Base-by-base conservation (phyloP, 2,113 vertebrate species). In the Myiagra hebetior region DNA sequence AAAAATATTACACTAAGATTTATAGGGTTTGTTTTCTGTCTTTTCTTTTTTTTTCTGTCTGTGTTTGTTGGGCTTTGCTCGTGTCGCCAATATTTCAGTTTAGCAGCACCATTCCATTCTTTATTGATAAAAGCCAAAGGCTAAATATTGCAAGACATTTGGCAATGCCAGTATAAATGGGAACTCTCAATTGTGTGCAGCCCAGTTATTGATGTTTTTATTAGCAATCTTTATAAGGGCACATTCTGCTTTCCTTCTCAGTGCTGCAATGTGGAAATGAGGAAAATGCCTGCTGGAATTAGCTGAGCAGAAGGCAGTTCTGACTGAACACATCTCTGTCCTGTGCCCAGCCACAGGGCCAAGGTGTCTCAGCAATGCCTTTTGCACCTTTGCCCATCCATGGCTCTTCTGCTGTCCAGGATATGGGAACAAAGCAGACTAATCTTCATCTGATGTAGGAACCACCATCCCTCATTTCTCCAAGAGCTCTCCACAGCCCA, bases 121-220 rank as follows among this genome's bases (percentile, higher is more conserved):
- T 84, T 91, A 93, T 95, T 69, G 80, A 97, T 95, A 97, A 95
- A 89, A 97, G 91, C 89, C 87, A 93, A 89, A 86, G 89, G 89
- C 84, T 94, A 94, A 94, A 82, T 96, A 95, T 91, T 94, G 87
- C 57, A 16, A 81, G 87, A 59, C 77, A 50, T 96, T 95, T 89
- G 72, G 81, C 89, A 57, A 49, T 60, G 52, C 83, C 83, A 60
- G 20, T 93, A 91, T 70, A 87, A 96, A 95, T 55, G 68, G 82
- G 76, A 95, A 35, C 68, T 87, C 68, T 72, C 63, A 21, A 35
- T 60, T 49, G 63, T 33, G 37, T 35, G n/a, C 56, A 24, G 75
- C 84, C 87, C 91, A 76, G 82, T 93, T 97, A 97, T 89, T 60
- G 77, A 92, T 93, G 80, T 39, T 95, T 95, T 95, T 93, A 93